These are phyloP conservation scores for Hucho hucho DNA, from an alignment of 2,113 vertebrate genomes.

Conservation along the genomic window DNA sequence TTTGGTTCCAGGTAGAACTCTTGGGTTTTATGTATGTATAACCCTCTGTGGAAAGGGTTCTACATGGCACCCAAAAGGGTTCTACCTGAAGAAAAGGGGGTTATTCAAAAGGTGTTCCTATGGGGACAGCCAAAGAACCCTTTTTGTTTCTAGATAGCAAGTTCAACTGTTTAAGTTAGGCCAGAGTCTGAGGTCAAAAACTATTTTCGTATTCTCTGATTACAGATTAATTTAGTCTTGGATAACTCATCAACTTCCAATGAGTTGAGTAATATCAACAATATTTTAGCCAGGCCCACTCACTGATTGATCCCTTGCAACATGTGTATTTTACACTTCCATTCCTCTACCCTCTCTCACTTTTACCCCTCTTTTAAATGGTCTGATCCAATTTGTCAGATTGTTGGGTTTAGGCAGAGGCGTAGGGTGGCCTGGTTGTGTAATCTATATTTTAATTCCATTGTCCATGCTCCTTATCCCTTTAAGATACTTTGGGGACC, in stretches of 20 bases:
- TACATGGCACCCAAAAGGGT: no score
- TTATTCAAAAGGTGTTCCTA: no score
- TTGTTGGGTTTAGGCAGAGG: constrained; percentile 58
- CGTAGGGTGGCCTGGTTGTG: constrained; percentile 52
- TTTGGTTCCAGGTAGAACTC: no score
- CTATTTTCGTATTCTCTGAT: not conserved
- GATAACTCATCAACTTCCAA: not conserved
- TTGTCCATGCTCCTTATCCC: constrained; percentile 62
- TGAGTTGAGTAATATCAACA: not conserved
- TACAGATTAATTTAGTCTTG: not conserved
- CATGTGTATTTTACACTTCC: not conserved
- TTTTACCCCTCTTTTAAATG: constrained; percentile 33
- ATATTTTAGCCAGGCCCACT: not conserved
- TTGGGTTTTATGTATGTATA: no score
- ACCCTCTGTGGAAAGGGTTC: no score
- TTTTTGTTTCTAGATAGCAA: no score
- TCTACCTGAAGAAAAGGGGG: no score
- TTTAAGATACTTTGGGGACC: constrained; percentile 56
- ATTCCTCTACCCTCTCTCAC: constrained; percentile 5
- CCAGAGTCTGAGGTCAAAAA: no score
- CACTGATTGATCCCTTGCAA: not conserved
- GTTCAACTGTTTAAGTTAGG: no score
- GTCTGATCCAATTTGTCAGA: constrained; percentile 67
- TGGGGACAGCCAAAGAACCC: no score
- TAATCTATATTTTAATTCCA: constrained; percentile 71